Base-by-base conservation (phyloP, 35 echinoderm and acorn worm genomes). In the Amphiura filiformis region DNA sequence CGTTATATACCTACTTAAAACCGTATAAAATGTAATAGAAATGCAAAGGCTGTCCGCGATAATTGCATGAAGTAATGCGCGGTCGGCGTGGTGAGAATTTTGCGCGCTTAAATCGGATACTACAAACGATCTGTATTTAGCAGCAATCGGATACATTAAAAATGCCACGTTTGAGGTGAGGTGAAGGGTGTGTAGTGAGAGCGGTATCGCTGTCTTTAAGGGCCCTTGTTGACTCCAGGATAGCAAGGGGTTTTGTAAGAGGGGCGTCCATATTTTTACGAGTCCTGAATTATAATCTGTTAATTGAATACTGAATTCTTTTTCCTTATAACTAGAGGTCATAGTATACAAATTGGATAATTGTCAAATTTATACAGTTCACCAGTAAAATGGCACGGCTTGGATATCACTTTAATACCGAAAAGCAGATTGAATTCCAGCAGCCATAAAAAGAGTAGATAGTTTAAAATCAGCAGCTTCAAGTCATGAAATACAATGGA, bases 281-380 rank as follows among this genome's bases (percentile, higher is more conserved):
- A 70, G 61, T 5, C 61, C 4, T 70, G 61, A 26, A 70, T 70
- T 70, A 70, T 70, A 70, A 70, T 70, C 61, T 23, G 15, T 70
- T 70, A 70, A 70, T 70, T 70, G 61, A 70, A 70, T 70, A 13
- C 61, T 30, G 28, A 70, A 70, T 70, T 26, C 15, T 70, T 70
- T 30, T 30, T 70, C 26, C 5, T 23, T 70, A 18, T 70, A 70
- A 26, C 61, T 70, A 70, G 26, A 70, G 61, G 61, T 70, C 61
- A 70, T 70, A 70, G 61, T 70, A 70, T 70, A 70, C 61, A 70
- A 70, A 70, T 70, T 70, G 61, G 61, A 70, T 70, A 70, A 70
- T 70, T 70, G 61, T 70, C 2, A 70, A 70, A 18, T 70, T 26
- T 70, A 70, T 70, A 26, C 61, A 26, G 61, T 70, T 70, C 17